Base-by-base conservation (phyloP, 2,888 invertebrate species). In the Corythucha ciliata region DNA sequence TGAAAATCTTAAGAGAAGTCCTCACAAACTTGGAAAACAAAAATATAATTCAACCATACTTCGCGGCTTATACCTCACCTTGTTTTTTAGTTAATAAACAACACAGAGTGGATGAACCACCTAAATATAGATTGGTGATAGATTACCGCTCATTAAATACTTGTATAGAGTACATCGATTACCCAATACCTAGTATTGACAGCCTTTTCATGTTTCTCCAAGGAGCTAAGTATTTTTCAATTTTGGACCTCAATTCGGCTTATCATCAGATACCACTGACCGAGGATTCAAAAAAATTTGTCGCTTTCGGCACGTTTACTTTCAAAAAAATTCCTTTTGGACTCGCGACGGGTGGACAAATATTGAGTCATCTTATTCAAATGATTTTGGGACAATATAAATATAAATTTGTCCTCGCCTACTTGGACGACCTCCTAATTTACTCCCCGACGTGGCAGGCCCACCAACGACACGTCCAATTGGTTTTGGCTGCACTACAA, bases 41-140 rank as follows among this genome's bases (percentile, higher is more conserved):
- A n/a, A n/a, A n/a, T n/a, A n/a, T n/a, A n/a, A n/a, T n/a, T n/a
- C n/a, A n/a, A n/a, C n/a, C n/a, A n/a, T n/a, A n/a, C n/a, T n/a
- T n/a, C n/a, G n/a, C n/a, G n/a, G n/a, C n/a, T n/a, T n/a, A n/a
- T n/a, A n/a, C n/a, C n/a, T 41, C 50, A 7, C 50, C 50, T n/a
- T 41, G 42, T 16, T 50, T 50, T 16, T 32, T 50, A 14, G 50
- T 48, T 8, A 27, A 37, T 7, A 48, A 48, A 39, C 37, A 40
- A 27, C n/a, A 6, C n/a, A 20, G 22, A 8, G 37, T 24, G 6
- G 29, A 5, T 5, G 7, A 4, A 6, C 6, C 14, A 3, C n/a
- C n/a, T n/a, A n/a, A n/a, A n/a, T n/a, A n/a, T n/a, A 54, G 60
- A 18, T 32, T 60, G 6, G 61, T 57, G 4, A 42, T 56, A 1